A percentile compares a stretch with the other conserved stretches of the same genome.
Evolutionary conservation across 1,140 invertebrate genomes (phyloP).

Genomic region (Bombus pyrosoma): DNA sequence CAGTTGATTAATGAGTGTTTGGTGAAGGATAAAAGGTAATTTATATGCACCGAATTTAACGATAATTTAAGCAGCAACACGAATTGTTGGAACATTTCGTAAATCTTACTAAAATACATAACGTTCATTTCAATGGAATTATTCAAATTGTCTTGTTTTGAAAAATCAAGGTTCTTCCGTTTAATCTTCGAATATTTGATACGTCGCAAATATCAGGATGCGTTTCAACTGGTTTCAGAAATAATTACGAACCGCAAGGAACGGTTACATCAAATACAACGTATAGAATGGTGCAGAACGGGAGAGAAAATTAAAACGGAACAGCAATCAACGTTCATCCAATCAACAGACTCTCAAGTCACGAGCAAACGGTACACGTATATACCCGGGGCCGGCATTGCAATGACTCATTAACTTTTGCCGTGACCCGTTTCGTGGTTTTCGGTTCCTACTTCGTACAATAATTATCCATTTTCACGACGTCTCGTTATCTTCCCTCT

Average conservation of each 20-base stretch:
- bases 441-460: background rate
- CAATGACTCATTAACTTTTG: background rate
- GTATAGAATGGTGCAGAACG: background rate
- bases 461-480: slow-evolving; percentile 18
- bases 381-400: background rate
- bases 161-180: background rate
- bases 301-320: background rate
- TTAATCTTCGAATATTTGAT: too few species aligned
- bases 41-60: background rate
- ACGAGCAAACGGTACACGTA: background rate
- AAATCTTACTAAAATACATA: background rate
- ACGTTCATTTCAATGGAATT: background rate
- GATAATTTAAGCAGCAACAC: background rate
- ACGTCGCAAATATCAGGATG: background rate
- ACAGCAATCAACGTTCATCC: background rate
- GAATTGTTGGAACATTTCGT: background rate
- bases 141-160: background rate
- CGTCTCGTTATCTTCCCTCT: background rate
- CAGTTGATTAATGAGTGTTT: background rate
- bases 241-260: background rate
- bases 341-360: background rate
- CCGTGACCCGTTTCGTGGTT: slow-evolving; percentile 4
- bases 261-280: background rate
- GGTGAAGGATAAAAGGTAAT: background rate
- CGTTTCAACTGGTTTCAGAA: background rate